Percentiles rank a stretch among this genome's conserved stretches.
Conservation (phyloP, 1,140 invertebrate genomes). For the Hermetia illucens region DNA sequence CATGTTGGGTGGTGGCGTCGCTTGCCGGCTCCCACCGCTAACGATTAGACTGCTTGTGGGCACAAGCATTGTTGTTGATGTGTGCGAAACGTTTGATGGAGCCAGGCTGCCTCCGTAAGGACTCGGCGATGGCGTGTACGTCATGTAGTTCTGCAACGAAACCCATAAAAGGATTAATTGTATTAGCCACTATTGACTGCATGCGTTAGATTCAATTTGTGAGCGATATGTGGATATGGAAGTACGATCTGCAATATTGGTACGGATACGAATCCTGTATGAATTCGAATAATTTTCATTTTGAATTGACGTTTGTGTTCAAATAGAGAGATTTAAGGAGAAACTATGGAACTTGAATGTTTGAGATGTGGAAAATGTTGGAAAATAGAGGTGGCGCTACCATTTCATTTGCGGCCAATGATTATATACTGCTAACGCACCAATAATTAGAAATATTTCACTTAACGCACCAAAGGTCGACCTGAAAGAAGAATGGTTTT, state of each 20-base stretch:
- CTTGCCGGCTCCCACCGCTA: neutral
- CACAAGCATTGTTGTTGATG: neutral
- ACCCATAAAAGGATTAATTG: neutral
- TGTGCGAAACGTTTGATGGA: neutral
- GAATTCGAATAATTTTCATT: neutral
- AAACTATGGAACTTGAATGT: too few species aligned
- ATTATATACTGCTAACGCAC: too few species aligned
- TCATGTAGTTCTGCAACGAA: neutral
- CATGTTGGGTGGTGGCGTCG: neutral
- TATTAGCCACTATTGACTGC: neutral
- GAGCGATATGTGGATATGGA: too few species aligned
- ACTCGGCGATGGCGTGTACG: neutral
- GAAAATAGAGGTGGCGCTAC: too few species aligned
- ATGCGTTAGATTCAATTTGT: too few species aligned
- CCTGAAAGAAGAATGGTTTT: too few species aligned
- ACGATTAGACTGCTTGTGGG: neutral
- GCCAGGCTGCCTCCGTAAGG: neutral
- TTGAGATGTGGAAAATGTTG: too few species aligned
- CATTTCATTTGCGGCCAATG: too few species aligned
- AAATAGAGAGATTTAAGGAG: too few species aligned
- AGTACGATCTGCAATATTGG: neutral
- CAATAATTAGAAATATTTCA: too few species aligned
- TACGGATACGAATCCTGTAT: neutral
- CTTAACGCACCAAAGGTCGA: too few species aligned
- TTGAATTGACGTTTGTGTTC: constrained; percentile 8